A percentile compares a stretch with the other conserved stretches of the same genome.
phyloP scores from a whole-genome alignment of 2,797 vertebrate species.

The Vespertilio murinus region DNA sequence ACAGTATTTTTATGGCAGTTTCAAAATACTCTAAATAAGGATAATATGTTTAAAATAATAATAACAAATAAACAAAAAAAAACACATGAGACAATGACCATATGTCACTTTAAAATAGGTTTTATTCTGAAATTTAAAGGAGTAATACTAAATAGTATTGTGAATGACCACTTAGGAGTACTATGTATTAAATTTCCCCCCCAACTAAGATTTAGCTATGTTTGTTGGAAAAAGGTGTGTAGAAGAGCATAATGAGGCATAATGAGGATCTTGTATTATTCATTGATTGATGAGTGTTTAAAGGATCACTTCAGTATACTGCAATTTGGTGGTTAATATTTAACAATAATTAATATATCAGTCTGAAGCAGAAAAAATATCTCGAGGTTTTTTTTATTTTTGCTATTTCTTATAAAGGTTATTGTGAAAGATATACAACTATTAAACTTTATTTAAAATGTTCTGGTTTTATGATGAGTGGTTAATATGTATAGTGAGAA shows the following conservation, averaged over 20 bases:
- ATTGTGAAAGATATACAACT: neutral
- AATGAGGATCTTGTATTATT: neutral
- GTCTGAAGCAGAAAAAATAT: neutral
- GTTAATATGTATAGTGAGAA: neutral
- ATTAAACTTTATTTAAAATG: neutral
- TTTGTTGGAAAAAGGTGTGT: neutral
- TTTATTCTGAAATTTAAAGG: slow-evolving; percentile 26
- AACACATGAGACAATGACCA: neutral
- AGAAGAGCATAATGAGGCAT: neutral
- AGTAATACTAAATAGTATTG: neutral
- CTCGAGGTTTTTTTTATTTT: neutral
- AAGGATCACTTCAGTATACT: neutral
- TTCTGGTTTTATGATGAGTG: neutral
- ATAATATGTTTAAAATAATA: slow-evolving; percentile 1
- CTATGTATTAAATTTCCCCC: neutral
- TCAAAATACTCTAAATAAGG: neutral
- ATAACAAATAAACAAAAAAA: neutral
- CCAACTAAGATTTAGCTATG: neutral
- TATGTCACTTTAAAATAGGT: neutral
- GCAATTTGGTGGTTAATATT: neutral
- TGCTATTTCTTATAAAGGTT: neutral
- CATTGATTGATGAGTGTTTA: neutral
- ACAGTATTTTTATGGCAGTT: neutral
- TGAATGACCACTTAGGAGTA: neutral
- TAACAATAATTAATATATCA: neutral